Evolutionary conservation across 2,797 vertebrate genomes (phyloP).

Genomic region (Cynodonichthys magdalenae): DNA sequence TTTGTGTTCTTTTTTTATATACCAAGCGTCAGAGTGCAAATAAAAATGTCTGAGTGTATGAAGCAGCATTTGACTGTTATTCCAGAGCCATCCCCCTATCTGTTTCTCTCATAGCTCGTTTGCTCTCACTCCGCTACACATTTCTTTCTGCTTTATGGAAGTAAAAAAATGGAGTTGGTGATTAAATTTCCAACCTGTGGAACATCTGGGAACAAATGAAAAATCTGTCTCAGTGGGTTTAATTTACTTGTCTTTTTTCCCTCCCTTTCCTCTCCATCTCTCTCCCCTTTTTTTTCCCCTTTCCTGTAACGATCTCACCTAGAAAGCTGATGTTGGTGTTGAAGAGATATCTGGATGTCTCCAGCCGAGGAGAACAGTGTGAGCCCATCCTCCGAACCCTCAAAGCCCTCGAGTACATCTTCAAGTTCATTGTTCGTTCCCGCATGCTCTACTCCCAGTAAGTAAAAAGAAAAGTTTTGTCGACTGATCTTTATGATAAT

Average conservation of each 20-base stretch:
- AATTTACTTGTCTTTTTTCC: constrained; percentile 7
- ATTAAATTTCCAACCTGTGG: constrained; percentile 51
- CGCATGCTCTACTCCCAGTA: constrained; percentile 97
- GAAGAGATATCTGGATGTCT: constrained; percentile 94
- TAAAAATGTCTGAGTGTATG: constrained; percentile 56
- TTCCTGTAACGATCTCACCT: constrained; percentile 32
- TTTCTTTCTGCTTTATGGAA: constrained; percentile 57
- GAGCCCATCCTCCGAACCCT: constrained; percentile 94
- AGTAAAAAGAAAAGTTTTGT: constrained; percentile 71
- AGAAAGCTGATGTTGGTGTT: constrained; percentile 97
- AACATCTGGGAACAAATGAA: constrained; percentile 26
- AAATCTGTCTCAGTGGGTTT: constrained; percentile 33
- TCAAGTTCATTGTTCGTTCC: constrained; percentile 98
- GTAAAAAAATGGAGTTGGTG: constrained; percentile 52
- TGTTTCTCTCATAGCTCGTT: constrained; percentile 22
- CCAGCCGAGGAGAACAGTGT: constrained; percentile 92
- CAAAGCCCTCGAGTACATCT: constrained; percentile 97
- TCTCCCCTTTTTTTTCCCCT: not conserved
- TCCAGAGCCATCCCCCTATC: constrained; percentile 12
- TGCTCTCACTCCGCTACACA: constrained; percentile 31
- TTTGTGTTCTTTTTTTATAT: constrained; percentile 32
- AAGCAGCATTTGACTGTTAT: constrained; percentile 56
- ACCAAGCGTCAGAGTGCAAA: constrained; percentile 43
- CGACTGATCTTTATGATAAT: constrained; percentile 11
- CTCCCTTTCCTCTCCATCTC: not conserved